Percentiles rank a stretch among this genome's conserved stretches.
Conservation (phyloP, 2,113 vertebrate species). For the Eulemur rufifrons region DNA sequence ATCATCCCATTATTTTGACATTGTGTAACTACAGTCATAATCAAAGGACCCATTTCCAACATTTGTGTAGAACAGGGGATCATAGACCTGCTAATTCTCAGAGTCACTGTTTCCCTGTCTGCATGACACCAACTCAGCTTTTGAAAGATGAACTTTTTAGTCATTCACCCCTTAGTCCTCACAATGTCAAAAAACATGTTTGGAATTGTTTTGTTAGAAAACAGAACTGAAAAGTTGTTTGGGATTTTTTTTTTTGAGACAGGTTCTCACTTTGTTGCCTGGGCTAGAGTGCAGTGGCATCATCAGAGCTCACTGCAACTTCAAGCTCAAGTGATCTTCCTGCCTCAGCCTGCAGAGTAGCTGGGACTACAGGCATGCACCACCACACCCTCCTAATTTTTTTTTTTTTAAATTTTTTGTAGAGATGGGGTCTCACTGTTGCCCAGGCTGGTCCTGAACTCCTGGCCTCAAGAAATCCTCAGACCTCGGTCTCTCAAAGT, state of each 20-base stretch:
- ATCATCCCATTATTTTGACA: not conserved
- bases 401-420: too few species aligned
- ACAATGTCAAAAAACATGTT: not conserved
- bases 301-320: too few species aligned
- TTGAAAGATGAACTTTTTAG: not conserved
- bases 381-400: too few species aligned
- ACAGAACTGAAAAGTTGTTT: not conserved
- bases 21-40: not conserved
- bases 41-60: conserved; percentile 18
- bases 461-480: too few species aligned
- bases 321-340: too few species aligned
- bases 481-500: too few species aligned
- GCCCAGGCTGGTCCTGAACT: too few species aligned
- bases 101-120: not conserved
- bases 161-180: not conserved
- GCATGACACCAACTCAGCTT: not conserved
- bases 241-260: not conserved
- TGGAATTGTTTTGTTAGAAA: conserved; percentile 28
- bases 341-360: too few species aligned
- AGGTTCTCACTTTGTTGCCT: too few species aligned
- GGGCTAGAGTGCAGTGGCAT: too few species aligned
- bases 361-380: too few species aligned
- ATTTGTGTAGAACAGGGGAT: not conserved
- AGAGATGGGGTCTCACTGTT: too few species aligned
- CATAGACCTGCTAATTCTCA: not conserved